These are phyloP conservation scores for Aspidoscelis tigris DNA, from an alignment of 2,113 vertebrate genomes.

Conservation along the genomic window DNA sequence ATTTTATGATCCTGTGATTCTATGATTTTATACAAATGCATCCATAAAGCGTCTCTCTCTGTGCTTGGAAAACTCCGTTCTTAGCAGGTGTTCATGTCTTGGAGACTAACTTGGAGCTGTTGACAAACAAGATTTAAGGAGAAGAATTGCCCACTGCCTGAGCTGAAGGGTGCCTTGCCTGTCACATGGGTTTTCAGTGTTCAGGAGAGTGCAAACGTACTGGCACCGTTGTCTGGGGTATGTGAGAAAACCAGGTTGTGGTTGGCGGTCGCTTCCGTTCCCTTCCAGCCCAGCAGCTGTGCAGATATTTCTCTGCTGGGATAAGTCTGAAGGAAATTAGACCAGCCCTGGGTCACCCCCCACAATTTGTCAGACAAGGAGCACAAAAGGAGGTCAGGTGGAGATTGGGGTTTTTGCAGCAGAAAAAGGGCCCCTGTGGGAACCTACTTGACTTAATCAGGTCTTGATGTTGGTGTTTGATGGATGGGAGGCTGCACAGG, in stretches of 20 bases:
- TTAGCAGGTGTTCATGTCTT: too few species aligned
- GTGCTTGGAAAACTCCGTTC: too few species aligned
- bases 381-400: constrained; percentile 66
- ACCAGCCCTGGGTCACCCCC: constrained; percentile 77
- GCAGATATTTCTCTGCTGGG: constrained; percentile 58
- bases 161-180: not conserved
- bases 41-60: too few species aligned
- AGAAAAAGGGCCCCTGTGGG: constrained; percentile 52
- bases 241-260: not conserved
- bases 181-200: not conserved
- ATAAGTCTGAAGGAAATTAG: constrained; percentile 77
- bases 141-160: too few species aligned
- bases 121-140: too few species aligned
- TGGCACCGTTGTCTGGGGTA: too few species aligned
- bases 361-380: constrained; percentile 82
- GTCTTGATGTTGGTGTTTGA: constrained; percentile 61
- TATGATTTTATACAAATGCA: too few species aligned
- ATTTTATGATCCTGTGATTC: too few species aligned
- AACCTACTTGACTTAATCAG: constrained; percentile 60
- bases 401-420: constrained; percentile 51
- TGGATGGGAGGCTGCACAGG: constrained; percentile 50
- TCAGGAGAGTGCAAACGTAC: not conserved
- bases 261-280: not conserved
- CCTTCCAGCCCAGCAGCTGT: constrained; percentile 20
- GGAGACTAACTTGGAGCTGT: too few species aligned